Evolutionary conservation across 2,888 invertebrate species (phyloP).

Genomic region (Sympetrum striolatum): DNA sequence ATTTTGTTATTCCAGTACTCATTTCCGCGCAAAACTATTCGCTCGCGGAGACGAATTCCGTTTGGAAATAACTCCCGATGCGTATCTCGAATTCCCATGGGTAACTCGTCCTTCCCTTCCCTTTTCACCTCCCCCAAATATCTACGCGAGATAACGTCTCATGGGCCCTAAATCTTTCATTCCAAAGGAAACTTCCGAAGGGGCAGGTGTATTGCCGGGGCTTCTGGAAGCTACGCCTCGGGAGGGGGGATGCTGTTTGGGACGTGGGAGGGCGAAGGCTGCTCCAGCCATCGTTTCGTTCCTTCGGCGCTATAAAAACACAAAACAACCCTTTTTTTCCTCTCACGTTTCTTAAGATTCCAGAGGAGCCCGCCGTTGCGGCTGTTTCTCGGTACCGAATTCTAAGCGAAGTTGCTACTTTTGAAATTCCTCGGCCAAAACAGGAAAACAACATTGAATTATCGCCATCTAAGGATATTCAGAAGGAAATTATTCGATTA

Average conservation of each 20-base stretch:
- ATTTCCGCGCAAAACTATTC: too few relatives aligned
- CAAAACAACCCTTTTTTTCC: not conserved
- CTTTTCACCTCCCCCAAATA: not conserved
- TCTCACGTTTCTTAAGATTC: not conserved
- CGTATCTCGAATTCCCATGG: not conserved
- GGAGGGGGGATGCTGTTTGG: not conserved
- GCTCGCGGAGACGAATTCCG: too few relatives aligned
- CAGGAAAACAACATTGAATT: too few relatives aligned
- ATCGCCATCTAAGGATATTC: too few relatives aligned
- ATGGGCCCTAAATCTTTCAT: conserved; percentile 20
- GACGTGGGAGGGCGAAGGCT: not conserved
- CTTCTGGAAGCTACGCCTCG: not conserved
- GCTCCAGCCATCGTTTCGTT: not conserved
- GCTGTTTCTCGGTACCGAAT: not conserved
- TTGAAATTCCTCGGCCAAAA: too few relatives aligned
- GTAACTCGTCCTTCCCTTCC: not conserved
- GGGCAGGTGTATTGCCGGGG: conserved; percentile 20
- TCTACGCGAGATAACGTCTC: not conserved
- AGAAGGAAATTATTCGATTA: too few relatives aligned
- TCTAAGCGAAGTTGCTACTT: too few relatives aligned
- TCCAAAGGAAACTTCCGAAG: not conserved
- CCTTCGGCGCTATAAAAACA: conserved; percentile 22
- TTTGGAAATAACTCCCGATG: too few relatives aligned
- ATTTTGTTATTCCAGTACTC: too few relatives aligned
- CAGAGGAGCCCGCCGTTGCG: not conserved